Conservation (phyloP, 2,113 vertebrate species). For the Crotalus horridus region DNA sequence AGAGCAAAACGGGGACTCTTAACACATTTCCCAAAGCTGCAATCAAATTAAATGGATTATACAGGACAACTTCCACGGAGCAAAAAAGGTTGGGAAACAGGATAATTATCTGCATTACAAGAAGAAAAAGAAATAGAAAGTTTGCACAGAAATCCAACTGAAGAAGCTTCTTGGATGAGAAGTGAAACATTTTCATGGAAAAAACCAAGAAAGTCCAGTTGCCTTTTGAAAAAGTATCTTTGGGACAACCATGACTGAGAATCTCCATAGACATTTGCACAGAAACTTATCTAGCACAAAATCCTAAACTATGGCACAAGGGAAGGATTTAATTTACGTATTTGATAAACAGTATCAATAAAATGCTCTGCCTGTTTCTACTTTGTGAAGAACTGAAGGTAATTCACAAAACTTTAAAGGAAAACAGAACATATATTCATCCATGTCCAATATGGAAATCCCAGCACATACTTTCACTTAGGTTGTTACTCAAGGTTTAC, state of each 20-base stretch:
- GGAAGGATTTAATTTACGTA: background rate
- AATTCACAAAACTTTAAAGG: background rate
- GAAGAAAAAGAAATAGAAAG: background rate
- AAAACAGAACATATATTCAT: background rate
- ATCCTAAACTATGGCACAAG: background rate
- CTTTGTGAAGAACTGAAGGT: background rate
- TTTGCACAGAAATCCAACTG: background rate
- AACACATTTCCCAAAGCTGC: constrained; percentile 8
- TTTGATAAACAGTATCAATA: background rate
- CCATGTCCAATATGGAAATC: background rate
- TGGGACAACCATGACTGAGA: background rate
- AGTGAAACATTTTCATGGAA: background rate
- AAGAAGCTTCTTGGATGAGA: background rate
- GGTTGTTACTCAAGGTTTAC: background rate
- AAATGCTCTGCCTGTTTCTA: background rate
- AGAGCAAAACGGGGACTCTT: background rate
- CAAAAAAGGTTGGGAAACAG: accelerated
- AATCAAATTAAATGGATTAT: constrained; percentile 8
- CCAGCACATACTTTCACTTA: background rate
- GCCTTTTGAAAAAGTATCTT: background rate
- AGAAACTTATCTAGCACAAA: background rate
- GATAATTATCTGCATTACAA: background rate
- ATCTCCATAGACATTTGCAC: background rate
- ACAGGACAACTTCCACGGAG: background rate
- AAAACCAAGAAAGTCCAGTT: background rate